Evolutionary conservation across 2,113 vertebrate species (phyloP), one percentile per base, ranked within the genome.

Genomic region (Prionailurus viverrinus): DNA sequence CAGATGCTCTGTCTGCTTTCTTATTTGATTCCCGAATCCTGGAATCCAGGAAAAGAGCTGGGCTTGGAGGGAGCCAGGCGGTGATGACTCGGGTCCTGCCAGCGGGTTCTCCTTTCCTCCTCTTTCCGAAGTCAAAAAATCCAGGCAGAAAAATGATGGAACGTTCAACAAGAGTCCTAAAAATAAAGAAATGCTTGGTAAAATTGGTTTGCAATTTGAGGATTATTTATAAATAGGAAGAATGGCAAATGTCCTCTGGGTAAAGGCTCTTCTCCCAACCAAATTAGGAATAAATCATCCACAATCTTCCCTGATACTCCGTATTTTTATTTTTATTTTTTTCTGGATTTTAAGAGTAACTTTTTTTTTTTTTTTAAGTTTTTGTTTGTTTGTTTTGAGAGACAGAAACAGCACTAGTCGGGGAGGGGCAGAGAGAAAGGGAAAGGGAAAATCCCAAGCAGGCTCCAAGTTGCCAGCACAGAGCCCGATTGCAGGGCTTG

Each of bases 121-220:
- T 96, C 48, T 90, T 95, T 81, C 31, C 48, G 76, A 36, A 79
- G 41, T 78, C 14, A 87, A 19, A 83, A 74, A 68, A 27, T 80
- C 33, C 85, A 83, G 68, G 25, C 69, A 94, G 63, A 53, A 2
- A 83, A 84, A 66, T 33, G 31, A 39, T 39, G 19, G 25, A 74
- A 15, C 45, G 71, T 8, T 79, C 45, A 86, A 1, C 27, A 92
- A 25, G 36, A 85, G 19, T 79, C 86, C 39, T 83, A 68, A 87
- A 95, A 68, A 91, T 92, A 48, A 88, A 58, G 36, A 92, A 71
- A 91, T 73, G n/a, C 45, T 84, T 48, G 51, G 41, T 88, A 94
- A 89, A 93, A 74, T 88, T 88, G 41, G 15, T 97, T 94, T 95
- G 71, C 93, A 78, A 61, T 45, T 80, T 89, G 83, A 93, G 29